Evolutionary conservation across 2,113 vertebrate species (phyloP).

Genomic region (Salvelinus fontinalis): DNA sequence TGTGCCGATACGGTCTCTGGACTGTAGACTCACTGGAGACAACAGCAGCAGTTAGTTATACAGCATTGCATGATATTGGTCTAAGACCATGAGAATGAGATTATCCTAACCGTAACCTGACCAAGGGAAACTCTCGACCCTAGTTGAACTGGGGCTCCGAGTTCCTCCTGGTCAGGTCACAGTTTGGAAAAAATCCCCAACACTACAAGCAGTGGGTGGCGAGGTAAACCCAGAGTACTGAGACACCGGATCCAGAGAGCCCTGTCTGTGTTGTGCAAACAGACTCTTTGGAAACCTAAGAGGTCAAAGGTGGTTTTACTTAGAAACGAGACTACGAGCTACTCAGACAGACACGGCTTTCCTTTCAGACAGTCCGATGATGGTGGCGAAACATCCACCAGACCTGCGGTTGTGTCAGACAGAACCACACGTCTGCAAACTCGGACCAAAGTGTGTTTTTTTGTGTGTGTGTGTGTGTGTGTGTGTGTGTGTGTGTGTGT

Average conservation of each 20-base stretch:
- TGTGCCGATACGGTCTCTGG: conserved; percentile 91
- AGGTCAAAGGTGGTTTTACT: neutral
- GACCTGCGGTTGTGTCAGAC: neutral
- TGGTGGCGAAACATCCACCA: conserved; percentile 1
- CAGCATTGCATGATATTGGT: too few species aligned
- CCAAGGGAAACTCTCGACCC: too few species aligned
- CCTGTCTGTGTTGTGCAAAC: neutral
- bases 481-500: neutral
- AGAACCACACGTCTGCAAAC: neutral
- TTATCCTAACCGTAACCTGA: too few species aligned
- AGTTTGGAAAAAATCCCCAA: too few species aligned
- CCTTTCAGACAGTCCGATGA: neutral
- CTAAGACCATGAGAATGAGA: too few species aligned
- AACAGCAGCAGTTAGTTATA: neutral
- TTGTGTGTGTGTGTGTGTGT: too few species aligned
- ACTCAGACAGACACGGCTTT: neutral
- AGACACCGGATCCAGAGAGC: too few species aligned
- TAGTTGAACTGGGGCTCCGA: too few species aligned
- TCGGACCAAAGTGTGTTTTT: neutral
- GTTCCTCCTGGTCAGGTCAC: too few species aligned
- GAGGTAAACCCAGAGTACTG: too few species aligned
- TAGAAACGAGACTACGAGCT: neutral
- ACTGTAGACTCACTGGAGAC: conserved; percentile 89
- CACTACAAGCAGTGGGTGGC: too few species aligned
- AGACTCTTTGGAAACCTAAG: neutral